Evolutionary conservation across 2,113 vertebrate genomes (phyloP).

Genomic region (Heteronetta atricapilla): DNA sequence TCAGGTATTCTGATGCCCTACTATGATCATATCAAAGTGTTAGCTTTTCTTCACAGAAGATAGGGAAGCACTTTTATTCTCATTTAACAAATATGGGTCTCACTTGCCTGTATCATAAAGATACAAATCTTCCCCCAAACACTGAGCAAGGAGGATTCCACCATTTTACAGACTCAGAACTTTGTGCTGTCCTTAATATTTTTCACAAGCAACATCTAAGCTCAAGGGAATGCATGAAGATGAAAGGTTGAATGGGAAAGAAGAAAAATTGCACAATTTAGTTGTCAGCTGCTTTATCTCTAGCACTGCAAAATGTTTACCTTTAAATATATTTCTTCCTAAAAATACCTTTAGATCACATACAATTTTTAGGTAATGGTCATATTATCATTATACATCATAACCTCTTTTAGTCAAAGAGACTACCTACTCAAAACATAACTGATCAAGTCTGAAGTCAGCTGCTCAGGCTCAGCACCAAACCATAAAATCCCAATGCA

Average conservation of each 20-base stretch:
- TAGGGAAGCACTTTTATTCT: not conserved
- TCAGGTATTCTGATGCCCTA: not conserved
- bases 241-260: not conserved
- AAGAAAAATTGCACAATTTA: not conserved
- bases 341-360: not conserved
- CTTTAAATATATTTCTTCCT: not conserved
- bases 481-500: not conserved
- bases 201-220: not conserved
- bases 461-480: not conserved
- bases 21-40: not conserved
- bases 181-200: not conserved
- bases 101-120: not conserved
- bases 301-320: not conserved
- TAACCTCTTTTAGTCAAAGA: not conserved
- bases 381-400: not conserved
- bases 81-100: not conserved
- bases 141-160: not conserved
- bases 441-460: not conserved
- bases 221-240: not conserved
- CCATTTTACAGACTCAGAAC: not conserved
- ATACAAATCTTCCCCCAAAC: too few relatives aligned
- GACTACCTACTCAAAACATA: not conserved
- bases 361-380: not conserved
- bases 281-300: not conserved
- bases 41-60: not conserved